Evolutionary conservation across 2,113 vertebrate genomes (phyloP), one percentile per base, ranked within the genome.

Genomic region (Mesoclemmys tuberculata): DNA sequence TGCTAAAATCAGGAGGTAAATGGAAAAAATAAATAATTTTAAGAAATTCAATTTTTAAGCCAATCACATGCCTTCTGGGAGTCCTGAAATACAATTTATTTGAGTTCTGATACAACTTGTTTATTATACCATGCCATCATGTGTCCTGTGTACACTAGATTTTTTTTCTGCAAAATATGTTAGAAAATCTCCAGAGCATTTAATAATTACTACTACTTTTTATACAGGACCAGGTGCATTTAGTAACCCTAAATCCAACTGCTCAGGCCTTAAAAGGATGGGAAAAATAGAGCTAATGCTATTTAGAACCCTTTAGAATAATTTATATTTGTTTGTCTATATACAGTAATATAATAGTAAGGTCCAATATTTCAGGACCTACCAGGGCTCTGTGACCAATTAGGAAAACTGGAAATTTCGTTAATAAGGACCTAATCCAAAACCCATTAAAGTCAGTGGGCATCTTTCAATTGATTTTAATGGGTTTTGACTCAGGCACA

Each of bases 121-220:
- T 91, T 93, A 41, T 38, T 88, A 79, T 6, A 46, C 58, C 58
- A 29, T 16, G 16, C 22, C 1, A 0, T 58, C 82, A 94, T 6
- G 24, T 71, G 48, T 61, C 61, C 48, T 94, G 3, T 35, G 22
- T 5, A 9, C 38, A 19, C 3, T 1, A 12, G 44, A 12, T 80
- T 77, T 84, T 90, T 84, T 77, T 38, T 19, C 64, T 71, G 44
- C 29, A 88, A 58, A 94, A 94, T 95, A 89, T 41, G 55, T 38
- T 41, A 22, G 22, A 92, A 87, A 41, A 49, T 11, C 78, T 90
- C 52, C 26, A 29, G 48, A 94, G 77, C 10, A 1, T 52, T 91
- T 88, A 88, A 90, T 85, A 90, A 89, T 89, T 3, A 44, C 56
- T 55, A 58, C 56, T 74, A 80, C 61, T 56, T 49, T 84, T 94